Percentiles rank a stretch among this genome's conserved stretches.
phyloP scores from a whole-genome alignment of 2,113 vertebrate genomes.

The Onychostoma macrolepis region DNA sequence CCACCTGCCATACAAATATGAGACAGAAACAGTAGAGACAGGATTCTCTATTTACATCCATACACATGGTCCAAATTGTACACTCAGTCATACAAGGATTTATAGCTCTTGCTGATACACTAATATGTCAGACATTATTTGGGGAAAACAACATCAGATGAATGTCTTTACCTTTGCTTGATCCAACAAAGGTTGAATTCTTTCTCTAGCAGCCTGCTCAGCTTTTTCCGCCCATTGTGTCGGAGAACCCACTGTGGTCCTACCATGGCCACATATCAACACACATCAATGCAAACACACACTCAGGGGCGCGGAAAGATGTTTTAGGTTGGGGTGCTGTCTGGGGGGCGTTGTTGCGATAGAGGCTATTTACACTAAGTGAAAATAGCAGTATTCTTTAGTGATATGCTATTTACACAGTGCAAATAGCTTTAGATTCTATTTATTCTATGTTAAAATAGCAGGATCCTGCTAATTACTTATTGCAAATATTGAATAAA shows the following conservation, averaged over 20 bases:
- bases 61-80: background rate
- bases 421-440: no score
- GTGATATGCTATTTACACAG: no score
- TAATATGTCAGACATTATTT: background rate
- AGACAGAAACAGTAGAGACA: conserved; percentile 32
- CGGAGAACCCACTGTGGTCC: conserved; percentile 69
- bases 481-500: no score
- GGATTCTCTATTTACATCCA: background rate
- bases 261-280: conserved; percentile 60
- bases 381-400: no score
- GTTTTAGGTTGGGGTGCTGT: no score
- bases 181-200: conserved; percentile 66
- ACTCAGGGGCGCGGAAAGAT: no score
- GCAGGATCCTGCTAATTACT: no score
- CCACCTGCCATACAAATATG: conserved; percentile 57
- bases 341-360: no score
- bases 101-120: background rate
- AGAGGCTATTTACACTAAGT: no score
- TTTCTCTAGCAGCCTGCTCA: conserved; percentile 64
- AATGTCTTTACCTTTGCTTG: conserved; percentile 71
- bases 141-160: background rate
- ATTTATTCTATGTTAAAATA: no score
- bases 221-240: conserved; percentile 65
- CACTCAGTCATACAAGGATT: background rate
- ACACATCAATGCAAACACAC: conserved; percentile 11